Evolutionary conservation across 2,113 vertebrate species (phyloP), one percentile per base, ranked within the genome.

Genomic region (Ciconia stormi): DNA sequence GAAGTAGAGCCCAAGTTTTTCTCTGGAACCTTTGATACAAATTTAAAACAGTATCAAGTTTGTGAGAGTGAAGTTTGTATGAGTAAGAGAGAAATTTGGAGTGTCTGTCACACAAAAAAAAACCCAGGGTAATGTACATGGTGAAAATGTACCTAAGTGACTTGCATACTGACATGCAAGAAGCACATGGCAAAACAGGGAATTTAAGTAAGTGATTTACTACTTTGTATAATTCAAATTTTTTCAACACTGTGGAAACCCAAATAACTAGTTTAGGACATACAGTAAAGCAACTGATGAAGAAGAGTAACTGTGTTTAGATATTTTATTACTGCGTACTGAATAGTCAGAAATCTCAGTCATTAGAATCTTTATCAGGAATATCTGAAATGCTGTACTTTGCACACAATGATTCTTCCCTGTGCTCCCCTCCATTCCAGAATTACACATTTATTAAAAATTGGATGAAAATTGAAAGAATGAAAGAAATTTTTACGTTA

Each of bases 401-500:
- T 21, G 30, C 47, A 63, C 65, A 79, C 20, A 82, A 1, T 40
- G 11, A 18, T 34, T 74, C 19, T 69, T 85, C n/a, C 9, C 11
- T 70, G 6, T 61, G 18, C 47, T 79, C 20, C 20, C 2, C 25
- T 79, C 32, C 8, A 32, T 69, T 56, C n/a, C 29, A 82, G 49
- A 88, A 67, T 34, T 16, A 73, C 12, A 27, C 7, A 7, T 74
- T 46, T 85, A 25, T 55, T 85, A 40, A 77, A 67, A 84, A n/a
- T 8, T 9, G 8, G n/a, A 15, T 69, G 18, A 34, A 69, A 65
- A 70, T 29, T 12, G 16, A 78, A 93, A 62, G 18, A 66, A 63
- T 0, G 0, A 58, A 77, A 30, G 0, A 49, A 16, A 72, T 69
- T 66, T 50, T 80, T 56, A 38, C 22, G 18, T 59, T 14, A 47